A percentile compares a stretch with the other conserved stretches of the same genome.
Evolutionary conservation across 2,888 invertebrate genomes (phyloP).

Genomic region (Noctua fimbriata): DNA sequence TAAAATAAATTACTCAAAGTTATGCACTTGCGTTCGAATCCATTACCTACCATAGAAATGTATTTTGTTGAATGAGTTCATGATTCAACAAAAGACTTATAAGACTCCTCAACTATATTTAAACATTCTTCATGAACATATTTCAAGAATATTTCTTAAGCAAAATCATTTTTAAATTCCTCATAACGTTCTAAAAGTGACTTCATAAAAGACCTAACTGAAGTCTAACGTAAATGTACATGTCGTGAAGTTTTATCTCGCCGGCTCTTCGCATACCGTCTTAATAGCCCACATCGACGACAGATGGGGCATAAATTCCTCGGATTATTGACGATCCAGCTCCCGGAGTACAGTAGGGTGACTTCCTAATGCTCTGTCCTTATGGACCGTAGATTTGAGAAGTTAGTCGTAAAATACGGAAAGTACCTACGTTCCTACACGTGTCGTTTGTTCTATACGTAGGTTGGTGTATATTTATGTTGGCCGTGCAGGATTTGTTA

Average conservation of each 20-base stretch:
- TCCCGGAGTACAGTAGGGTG: slow-evolving; percentile 39
- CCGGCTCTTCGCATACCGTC: slow-evolving; percentile 37
- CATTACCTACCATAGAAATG: neutral
- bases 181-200: neutral
- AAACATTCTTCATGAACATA: neutral
- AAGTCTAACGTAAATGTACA: slow-evolving; percentile 1
- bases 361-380: slow-evolving; percentile 38
- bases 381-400: slow-evolving; percentile 24
- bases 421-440: slow-evolving; percentile 14
- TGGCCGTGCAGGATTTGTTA: neutral
- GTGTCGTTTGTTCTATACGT: neutral
- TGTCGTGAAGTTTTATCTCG: slow-evolving; percentile 42
- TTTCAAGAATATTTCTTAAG: neutral
- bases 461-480: neutral
- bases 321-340: slow-evolving; percentile 63
- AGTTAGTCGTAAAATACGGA: slow-evolving; percentile 11
- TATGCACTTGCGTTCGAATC: neutral
- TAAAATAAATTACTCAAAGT: neutral
- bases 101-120: neutral
- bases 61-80: too few species aligned
- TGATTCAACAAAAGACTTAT: neutral
- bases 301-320: slow-evolving; percentile 62
- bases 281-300: slow-evolving; percentile 46
- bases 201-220: slow-evolving; percentile 17
- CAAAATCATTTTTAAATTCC: slow-evolving; percentile 2